A percentile compares a stretch with the other conserved stretches of the same genome.
Conservation (phyloP, 2,797 vertebrate species). For the Allobates femoralis region DNA sequence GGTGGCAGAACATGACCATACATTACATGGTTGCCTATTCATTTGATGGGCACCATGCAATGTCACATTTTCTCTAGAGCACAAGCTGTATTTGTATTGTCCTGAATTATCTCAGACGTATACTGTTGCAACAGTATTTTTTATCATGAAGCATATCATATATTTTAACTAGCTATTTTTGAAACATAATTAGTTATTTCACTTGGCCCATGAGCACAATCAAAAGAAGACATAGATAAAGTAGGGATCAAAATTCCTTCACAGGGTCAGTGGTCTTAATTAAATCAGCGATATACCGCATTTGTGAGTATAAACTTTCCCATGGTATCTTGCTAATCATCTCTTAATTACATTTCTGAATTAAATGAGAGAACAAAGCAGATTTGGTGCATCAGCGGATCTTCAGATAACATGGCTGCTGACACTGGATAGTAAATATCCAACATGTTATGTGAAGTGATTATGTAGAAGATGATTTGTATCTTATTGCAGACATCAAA, state of each 20-base stretch:
- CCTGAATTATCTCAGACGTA: background rate
- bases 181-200: background rate
- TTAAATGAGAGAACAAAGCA: background rate
- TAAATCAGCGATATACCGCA: background rate
- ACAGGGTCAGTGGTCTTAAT: background rate
- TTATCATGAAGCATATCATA: no score
- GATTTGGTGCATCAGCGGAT: background rate
- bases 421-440: background rate
- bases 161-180: background rate
- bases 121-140: background rate
- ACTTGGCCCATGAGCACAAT: background rate
- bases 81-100: background rate
- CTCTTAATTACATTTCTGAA: background rate
- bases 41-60: background rate
- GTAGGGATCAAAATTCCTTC: background rate
- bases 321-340: constrained; percentile 12
- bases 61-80: background rate
- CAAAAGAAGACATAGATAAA: background rate
- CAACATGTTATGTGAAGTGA: background rate
- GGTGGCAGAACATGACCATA: background rate
- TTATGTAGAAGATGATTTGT: background rate
- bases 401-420: background rate
- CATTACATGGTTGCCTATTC: background rate
- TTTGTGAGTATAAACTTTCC: constrained; percentile 4
- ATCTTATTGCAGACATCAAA: background rate